Evolutionary conservation across 2,797 vertebrate species (phyloP), one percentile per base, ranked within the genome.

Genomic region (Tolypeutes matacus): DNA sequence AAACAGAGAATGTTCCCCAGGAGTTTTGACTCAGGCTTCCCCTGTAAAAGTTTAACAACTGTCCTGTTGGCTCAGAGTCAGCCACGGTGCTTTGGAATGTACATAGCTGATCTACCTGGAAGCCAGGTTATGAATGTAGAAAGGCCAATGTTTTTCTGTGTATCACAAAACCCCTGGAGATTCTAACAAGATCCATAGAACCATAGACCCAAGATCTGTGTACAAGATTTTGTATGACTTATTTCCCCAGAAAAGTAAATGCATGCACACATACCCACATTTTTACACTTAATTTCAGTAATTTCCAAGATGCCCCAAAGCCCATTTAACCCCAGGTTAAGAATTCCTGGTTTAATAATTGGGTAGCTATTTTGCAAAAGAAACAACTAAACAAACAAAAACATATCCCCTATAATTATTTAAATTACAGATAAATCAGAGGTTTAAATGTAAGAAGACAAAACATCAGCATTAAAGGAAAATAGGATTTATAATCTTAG

Each of bases 221-320:
- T 46, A 46, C 11, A 46, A 46, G 46, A 46, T 46, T 46, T 46
- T 46, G 11, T 46, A 12, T 34, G 39, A 39, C 5, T 4, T 3
- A 13, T 0, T 42, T 65, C 7, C 1, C 18, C 60, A 49, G 34
- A 27, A 80, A 73, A 82, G 69, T 15, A 64, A 70, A 75, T 10
- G 46, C 53, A 31, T 21, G 56, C 39, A 76, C 34, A 53, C n/a
- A 31, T 21, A 60, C 17, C 17, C 27, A 10, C 39, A 18, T 80
- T 69, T 93, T 92, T 34, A 80, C n/a, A 70, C 42, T 89, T 87
- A 49, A 83, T 75, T 93, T 96, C 21, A 76, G 85, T 56, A 93
- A 89, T n/a, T 94, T 80, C 65, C 15, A 70, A 81, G 49, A 82
- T 69, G 25, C n/a, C 34, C 82, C 83, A 83, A 86, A 75, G 21